Evolutionary conservation across 2,888 invertebrate genomes (phyloP).

Genomic region (Caenorhabditis sp.): DNA sequence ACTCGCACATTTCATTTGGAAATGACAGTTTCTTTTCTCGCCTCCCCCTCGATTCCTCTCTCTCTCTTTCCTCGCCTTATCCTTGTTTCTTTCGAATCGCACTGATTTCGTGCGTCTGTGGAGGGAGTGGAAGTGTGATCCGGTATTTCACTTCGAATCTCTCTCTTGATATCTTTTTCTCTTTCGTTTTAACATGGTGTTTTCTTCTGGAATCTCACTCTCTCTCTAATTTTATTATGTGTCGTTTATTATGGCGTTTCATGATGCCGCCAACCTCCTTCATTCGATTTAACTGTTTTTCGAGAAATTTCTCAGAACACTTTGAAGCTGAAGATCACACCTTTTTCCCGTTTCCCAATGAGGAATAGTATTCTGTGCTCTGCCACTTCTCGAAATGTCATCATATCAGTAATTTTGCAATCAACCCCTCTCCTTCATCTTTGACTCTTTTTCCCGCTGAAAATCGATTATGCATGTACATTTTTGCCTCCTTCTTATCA

Average conservation of each 20-base stretch:
- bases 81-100: conserved; percentile 46
- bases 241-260: conserved; percentile 18
- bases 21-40: conserved; percentile 49
- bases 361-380: background rate
- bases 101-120: conserved; percentile 22
- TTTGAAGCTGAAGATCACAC: background rate
- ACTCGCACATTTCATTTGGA: background rate
- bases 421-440: background rate
- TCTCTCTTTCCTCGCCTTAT: background rate
- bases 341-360: background rate
- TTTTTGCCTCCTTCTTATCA: conserved; percentile 12
- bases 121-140: no score
- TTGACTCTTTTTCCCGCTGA: conserved; percentile 31
- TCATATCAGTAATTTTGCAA: background rate
- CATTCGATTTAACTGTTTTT: background rate
- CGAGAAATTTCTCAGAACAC: no score
- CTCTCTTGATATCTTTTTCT: conserved; percentile 15
- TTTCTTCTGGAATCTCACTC: conserved; percentile 12
- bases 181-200: conserved; percentile 7
- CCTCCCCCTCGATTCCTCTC: background rate
- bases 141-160: conserved; percentile 39
- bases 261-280: background rate
- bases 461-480: conserved; percentile 30
- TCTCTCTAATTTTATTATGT: conserved; percentile 21
- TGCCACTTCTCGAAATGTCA: conserved; percentile 3